These are phyloP conservation scores for Limnothrissa miodon DNA, from an alignment of 2,113 vertebrate genomes.

Conservation along the genomic window DNA sequence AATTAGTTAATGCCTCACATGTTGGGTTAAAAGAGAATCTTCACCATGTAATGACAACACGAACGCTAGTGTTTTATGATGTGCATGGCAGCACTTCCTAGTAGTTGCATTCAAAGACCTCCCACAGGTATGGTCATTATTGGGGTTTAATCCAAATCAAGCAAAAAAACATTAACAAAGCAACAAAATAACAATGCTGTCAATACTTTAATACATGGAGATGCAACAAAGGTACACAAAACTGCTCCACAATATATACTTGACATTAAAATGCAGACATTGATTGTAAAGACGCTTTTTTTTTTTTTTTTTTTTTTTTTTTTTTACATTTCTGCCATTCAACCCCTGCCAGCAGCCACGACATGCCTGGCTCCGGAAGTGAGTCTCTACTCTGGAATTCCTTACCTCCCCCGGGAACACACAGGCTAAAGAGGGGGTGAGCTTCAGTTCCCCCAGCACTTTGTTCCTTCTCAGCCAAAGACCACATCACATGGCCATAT, in stretches of 20 bases:
- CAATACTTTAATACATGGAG: not conserved
- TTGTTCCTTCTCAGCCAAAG: not conserved
- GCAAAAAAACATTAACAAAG: not conserved
- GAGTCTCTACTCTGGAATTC: slow-evolving; percentile 56
- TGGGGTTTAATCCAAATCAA: not conserved
- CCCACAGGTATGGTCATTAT: not conserved
- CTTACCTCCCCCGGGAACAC: not conserved
- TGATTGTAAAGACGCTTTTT: not conserved
- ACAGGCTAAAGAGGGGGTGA: not conserved
- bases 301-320: not conserved
- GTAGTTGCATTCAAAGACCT: not conserved
- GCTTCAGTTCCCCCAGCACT: not conserved
- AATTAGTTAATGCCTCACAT: not conserved
- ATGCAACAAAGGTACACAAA: not conserved
- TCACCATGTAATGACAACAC: not conserved
- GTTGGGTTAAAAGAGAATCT: not conserved
- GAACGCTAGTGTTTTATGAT: not conserved
- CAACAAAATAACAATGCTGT: not conserved
- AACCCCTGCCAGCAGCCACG: not conserved
- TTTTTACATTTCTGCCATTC: not conserved
- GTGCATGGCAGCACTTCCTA: not conserved
- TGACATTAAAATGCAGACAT: too few species aligned
- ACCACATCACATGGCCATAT: not conserved
- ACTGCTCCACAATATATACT: not conserved
- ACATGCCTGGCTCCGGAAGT: slow-evolving; percentile 34